Evolutionary conservation across 2,113 vertebrate genomes (phyloP), one percentile per base, ranked within the genome.

Genomic region (Hypanus sabinus): DNA sequence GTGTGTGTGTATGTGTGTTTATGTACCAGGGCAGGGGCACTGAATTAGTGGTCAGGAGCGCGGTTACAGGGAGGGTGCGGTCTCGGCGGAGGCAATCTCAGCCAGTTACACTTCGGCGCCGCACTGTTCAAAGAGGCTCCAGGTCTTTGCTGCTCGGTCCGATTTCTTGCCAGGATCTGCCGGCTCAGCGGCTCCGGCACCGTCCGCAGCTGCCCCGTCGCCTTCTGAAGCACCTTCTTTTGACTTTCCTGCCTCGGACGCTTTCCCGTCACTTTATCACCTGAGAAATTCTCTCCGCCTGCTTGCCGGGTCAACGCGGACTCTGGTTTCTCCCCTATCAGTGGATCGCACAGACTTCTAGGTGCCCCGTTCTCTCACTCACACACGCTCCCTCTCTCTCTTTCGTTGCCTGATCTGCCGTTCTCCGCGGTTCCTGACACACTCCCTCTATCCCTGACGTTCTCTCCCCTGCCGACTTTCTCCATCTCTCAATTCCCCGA

Each of bases 31-130:
- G 87, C n/a, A 38, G 38, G 36, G 33, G 38, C 12, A 9, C 55
- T 12, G 87, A 65, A 60, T 5, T 57, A 68, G 87, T 90, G 87
- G 62, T 36, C n/a, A 68, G 87, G 90, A 68, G 90, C 62, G 68
- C 62, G 90, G 68, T 92, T 71, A 68, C 33, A 70, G 7, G 14
- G 62, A 68, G 90, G 90, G 90, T 92, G 90, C 90, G 90, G 90
- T 92, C 68, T 92, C 90, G 0, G n/a, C 18, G 36, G n/a, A 33
- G 22, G 6, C 33, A 60, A 70, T 68, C 65, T 71, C 65, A 27
- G 62, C 8, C 22, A 91, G 27, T 20, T 11, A 5, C 30, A 24
- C 65, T 1, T 12, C 33, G 38, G 24, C 68, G 9, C 90, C 2
- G 90, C 10, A 68, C 16, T 16, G 18, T 38, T 27, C 27, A 4